phyloP scores from a whole-genome alignment of 2,888 invertebrate species.

The Lapara coniferarum region DNA sequence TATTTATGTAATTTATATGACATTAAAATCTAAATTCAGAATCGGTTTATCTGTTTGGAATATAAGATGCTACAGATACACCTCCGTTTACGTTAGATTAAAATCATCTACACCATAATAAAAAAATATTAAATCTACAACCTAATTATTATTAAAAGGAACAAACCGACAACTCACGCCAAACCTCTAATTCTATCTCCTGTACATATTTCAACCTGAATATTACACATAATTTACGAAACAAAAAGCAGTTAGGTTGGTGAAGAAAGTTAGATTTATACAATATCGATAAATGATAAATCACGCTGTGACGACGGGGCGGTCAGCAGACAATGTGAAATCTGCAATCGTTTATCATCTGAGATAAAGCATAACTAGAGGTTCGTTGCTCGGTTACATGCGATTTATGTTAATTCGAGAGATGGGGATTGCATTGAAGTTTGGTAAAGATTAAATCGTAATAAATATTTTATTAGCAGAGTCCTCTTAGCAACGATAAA shows the following conservation, averaged over 20 bases:
- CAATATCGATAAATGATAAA: slow-evolving; percentile 5
- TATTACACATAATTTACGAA: not conserved
- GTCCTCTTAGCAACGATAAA: too few relatives aligned
- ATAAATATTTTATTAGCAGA: too few relatives aligned
- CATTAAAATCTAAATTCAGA: too few relatives aligned
- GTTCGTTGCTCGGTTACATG: not conserved
- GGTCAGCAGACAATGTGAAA: slow-evolving; percentile 6
- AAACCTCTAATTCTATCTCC: not conserved
- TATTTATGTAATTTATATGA: too few relatives aligned
- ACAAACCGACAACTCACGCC: too few relatives aligned
- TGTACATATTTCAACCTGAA: not conserved
- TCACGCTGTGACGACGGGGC: slow-evolving; percentile 7
- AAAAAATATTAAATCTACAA: too few relatives aligned
- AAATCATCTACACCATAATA: not conserved
- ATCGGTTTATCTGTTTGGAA: too few relatives aligned
- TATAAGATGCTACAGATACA: too few relatives aligned
- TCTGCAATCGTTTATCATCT: slow-evolving; percentile 9
- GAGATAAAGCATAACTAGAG: not conserved
- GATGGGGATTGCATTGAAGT: not conserved
- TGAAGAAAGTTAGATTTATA: not conserved
- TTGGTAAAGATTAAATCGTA: too few relatives aligned
- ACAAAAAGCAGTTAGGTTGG: not conserved
- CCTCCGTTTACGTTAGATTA: not conserved
- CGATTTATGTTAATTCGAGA: slow-evolving; percentile 4
- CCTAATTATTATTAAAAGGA: too few relatives aligned